Evolutionary conservation across 2,888 invertebrate species (phyloP), one percentile per base, ranked within the genome.

Genomic region (Elegia similella): DNA sequence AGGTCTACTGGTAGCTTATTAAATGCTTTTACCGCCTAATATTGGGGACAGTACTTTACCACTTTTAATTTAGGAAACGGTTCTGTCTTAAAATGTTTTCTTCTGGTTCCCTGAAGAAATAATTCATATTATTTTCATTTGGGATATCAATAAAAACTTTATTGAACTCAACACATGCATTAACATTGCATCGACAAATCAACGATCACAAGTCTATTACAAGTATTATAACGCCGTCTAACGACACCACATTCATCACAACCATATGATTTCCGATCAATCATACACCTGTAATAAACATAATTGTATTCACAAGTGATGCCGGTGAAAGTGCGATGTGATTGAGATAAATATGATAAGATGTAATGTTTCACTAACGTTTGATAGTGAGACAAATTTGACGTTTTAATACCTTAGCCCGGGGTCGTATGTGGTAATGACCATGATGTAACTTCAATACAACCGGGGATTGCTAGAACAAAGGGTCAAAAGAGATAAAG

Each of bases 131-230:
- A 2, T 23, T 23, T 23, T 3, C 23, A n/a, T 23, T 23, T 3
- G 23, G 5, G 5, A 23, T 23, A 23, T 23, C n/a, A 23, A 23
- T 23, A 23, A 23, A 3, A 23, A 23, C 2, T 23, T 3, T 23
- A 23, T 23, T 23, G 23, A 23, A 23, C 23, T 23, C 23, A n/a
- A n/a, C n/a, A n/a, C n/a, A n/a, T n/a, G n/a, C n/a, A n/a, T n/a
- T n/a, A n/a, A 23, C 23, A 23, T 23, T 23, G 23, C 6, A 10
- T 34, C 30, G 17, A 75, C 66, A 72, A 71, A 83, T 80, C 80
- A 79, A 84, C 81, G 78, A 73, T 72, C 67, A 73, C 62, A 68
- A 67, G 71, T 34, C 17, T 34, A 55, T 55, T 16, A 23, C 5
- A 23, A 23, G 2, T 2, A 23, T n/a, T n/a, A n/a, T n/a, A n/a